Evolutionary conservation across 2,888 invertebrate genomes (phyloP).

Genomic region (Unio pictorum): DNA sequence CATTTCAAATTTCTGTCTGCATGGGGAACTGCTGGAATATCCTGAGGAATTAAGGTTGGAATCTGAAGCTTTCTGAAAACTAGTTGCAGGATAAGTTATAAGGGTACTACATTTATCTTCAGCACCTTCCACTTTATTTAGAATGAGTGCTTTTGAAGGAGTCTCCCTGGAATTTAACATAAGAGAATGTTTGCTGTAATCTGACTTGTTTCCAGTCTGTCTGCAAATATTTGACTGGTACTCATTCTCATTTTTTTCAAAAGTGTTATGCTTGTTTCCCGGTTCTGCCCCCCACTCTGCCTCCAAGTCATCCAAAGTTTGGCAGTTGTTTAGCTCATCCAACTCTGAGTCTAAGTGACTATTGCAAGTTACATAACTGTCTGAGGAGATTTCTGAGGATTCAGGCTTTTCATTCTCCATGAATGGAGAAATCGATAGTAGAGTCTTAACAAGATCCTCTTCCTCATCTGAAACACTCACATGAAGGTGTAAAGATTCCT

Average conservation of each 20-base stretch:
- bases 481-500: slow-evolving; percentile 21
- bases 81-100: no score
- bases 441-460: background rate
- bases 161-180: no score
- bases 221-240: background rate
- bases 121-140: no score
- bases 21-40: no score
- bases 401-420: background rate
- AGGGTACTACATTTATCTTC: no score
- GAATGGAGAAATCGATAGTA: no score
- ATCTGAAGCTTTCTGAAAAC: no score
- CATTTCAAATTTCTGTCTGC: no score
- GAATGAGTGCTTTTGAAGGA: no score
- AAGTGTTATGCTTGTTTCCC: background rate
- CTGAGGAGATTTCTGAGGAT: slow-evolving; percentile 21
- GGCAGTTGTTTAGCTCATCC: background rate
- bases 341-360: slow-evolving; percentile 15
- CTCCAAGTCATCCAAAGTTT: slow-evolving; percentile 14
- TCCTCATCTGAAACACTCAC: slow-evolving; percentile 24
- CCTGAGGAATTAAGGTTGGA: no score
- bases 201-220: no score
- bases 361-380: slow-evolving; percentile 49
- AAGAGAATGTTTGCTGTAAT: no score
- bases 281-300: background rate
- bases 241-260: background rate